Base-by-base conservation (phyloP, 2,113 vertebrate species). In the Chaetorhynchus papuensis region DNA sequence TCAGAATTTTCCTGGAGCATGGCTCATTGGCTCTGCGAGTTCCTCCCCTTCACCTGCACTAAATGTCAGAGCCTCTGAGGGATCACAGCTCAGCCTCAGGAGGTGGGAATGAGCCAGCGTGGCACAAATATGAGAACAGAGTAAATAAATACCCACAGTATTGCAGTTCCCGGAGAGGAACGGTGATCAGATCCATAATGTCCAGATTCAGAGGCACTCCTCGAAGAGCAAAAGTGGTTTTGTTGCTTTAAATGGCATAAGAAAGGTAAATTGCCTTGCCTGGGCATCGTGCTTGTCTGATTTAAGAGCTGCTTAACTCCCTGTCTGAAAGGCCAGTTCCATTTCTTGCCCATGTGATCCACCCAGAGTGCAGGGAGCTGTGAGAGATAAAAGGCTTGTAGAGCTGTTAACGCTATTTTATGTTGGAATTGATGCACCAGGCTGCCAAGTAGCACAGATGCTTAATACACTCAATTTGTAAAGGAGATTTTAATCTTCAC, bases 401-500 rank as follows among this genome's bases (percentile, higher is more conserved):
- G 85, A 85, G 66, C 89, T 85, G 90, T 87, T 96, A 87, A 61
- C 65, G 23, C 45, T 89, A 33, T 92, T 96, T 91, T 91, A 57
- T 91, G 86, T 44, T 28, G 7, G 78, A 79, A 90, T 63, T 80
- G 87, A 90, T 88, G 82, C 75, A 39, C 63, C 66, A 47, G 70
- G 77, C 87, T 72, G 84, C 81, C 87, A 61, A 91, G 85, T 31
- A 72, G 65, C 74, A 82, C 74, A 85, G 87, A 69, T 33, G 59
- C 63, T 63, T 94, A 95, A 93, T 89, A 83, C 70, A 72, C 61
- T 94, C 87, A 45, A 61, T 93, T 91, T 89, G 78, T 61, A 81
- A 90, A 66, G 59, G 77, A 89, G 93, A 77, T 95, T 93, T 96
- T 91, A 90, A 93, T 96, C 93, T 96, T 80, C 84, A 66, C 61